Base-by-base conservation (phyloP, 2,113 vertebrate genomes). In the Vulpes lagopus region DNA sequence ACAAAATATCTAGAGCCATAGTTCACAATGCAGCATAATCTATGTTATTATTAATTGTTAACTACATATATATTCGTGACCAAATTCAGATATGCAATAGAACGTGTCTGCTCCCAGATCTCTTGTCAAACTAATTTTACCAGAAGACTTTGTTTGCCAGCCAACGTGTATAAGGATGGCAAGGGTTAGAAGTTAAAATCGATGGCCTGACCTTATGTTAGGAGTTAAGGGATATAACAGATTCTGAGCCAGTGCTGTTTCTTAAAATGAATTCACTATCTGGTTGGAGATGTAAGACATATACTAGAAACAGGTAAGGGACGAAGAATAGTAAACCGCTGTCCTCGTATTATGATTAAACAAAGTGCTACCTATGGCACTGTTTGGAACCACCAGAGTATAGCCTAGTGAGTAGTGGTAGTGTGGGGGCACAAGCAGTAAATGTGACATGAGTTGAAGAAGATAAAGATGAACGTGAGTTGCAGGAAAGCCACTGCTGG, bases 111-210 rank as follows among this genome's bases (percentile, higher is more conserved):
- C 57, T 96, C 22, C 69, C 30, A 80, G 14, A 53, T 59, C 19
- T 88, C 65, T 85, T 51, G 32, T 89, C 83, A 83, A 95, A 60
- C 8, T 23, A 38, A 32, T 82, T 91, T 95, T 78, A 60, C 19
- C 30, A 43, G 73, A 78, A 67, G 91, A 71, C 67, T 82, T 94
- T 94, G 30, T 93, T 85, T 95, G 57, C 12, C 22, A 80, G 51
- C 19, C 19, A 22, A 5, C 81, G 5, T 90, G 84, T 64, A 69
- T 19, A 57, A 89, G 15, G 8, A 89, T 93, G 69, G n/a, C 5
- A 53, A 87, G 62, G 73, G 20, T 92, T 74, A 79, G 49, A 74
- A 80, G 20, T 82, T 60, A 55, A 11, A 55, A 17, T 91, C 25
- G 43, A 59, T 89, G 69, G 32, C 30, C 27, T 62, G 10, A 49